Conservation (phyloP, 2,113 vertebrate species). For the Rutilus rutilus region DNA sequence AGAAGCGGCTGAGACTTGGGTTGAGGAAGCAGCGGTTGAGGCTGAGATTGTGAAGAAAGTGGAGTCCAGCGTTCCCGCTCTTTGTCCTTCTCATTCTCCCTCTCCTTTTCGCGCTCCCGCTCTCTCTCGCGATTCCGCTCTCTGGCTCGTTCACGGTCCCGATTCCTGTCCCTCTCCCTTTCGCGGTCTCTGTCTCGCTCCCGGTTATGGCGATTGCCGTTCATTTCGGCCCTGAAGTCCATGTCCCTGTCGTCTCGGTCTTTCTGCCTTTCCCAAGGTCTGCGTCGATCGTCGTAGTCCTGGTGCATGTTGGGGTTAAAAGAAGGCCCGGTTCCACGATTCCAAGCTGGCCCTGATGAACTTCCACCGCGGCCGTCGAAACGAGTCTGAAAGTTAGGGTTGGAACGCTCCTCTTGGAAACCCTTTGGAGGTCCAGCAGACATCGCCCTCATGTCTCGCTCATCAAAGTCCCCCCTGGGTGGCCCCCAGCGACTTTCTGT, state of each 20-base stretch:
- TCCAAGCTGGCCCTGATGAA: slow-evolving; percentile 82
- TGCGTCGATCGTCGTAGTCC: slow-evolving; percentile 95
- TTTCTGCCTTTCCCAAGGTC: slow-evolving; percentile 95
- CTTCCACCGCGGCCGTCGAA: slow-evolving; percentile 86
- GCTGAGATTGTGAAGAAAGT: slow-evolving; percentile 68
- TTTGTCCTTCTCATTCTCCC: slow-evolving; percentile 64
- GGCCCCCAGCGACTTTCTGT: slow-evolving; percentile 93
- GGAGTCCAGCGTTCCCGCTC: slow-evolving; percentile 71
- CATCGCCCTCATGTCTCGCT: slow-evolving; percentile 84
- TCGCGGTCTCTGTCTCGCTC: slow-evolving; percentile 84
- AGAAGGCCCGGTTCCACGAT: slow-evolving; percentile 71
- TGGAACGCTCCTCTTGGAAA: slow-evolving; percentile 88
- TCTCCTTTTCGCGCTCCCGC: slow-evolving; percentile 37
- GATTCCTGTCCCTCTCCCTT: slow-evolving; percentile 63
- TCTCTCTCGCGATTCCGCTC: slow-evolving; percentile 62
- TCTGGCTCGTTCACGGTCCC: slow-evolving; percentile 67
- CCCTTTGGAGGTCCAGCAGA: slow-evolving; percentile 82
- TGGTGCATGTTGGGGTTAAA: slow-evolving; percentile 90
- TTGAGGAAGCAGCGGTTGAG: slow-evolving; percentile 62
- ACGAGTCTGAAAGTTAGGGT: slow-evolving; percentile 82
- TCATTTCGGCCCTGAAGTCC: slow-evolving; percentile 94
- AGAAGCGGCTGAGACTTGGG: slow-evolving; percentile 63
- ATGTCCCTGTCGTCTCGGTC: slow-evolving; percentile 95
- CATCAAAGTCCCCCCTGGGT: slow-evolving; percentile 92
- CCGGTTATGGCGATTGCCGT: slow-evolving; percentile 88